Percentiles rank a stretch among this genome's conserved stretches.
Evolutionary conservation across 2,113 vertebrate species (phyloP).

Genomic region (Gulo gulo): DNA sequence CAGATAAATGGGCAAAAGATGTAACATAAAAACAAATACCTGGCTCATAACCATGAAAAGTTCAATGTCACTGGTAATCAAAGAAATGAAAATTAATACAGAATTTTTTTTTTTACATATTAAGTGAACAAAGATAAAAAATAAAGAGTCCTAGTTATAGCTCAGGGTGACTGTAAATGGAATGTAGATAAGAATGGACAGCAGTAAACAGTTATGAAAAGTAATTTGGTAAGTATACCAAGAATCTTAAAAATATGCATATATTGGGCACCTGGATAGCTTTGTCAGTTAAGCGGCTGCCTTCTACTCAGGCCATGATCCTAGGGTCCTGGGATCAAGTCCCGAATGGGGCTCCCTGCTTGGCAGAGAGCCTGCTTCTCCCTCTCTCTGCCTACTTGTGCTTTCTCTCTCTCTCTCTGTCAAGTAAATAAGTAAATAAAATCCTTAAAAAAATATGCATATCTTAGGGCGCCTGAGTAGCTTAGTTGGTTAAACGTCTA

Average conservation of each 20-base stretch:
- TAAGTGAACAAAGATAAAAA: slow-evolving; percentile 35
- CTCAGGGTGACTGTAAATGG: neutral
- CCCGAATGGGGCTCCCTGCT: neutral
- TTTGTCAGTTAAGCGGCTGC: neutral
- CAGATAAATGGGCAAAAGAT: neutral
- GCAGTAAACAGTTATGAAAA: neutral
- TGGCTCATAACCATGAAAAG: neutral
- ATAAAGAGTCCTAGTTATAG: neutral
- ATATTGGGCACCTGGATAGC: neutral
- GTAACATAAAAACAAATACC: neutral
- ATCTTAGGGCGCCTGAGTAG: neutral
- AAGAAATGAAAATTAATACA: neutral
- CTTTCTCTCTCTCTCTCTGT: neutral
- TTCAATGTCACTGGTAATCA: neutral
- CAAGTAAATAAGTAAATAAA: neutral
- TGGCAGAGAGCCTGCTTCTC: neutral
- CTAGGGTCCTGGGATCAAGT: neutral
- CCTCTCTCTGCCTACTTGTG: neutral
- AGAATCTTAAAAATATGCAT: slow-evolving; percentile 2
- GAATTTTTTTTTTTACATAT: slow-evolving; percentile 6
- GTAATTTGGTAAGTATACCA: slow-evolving; percentile 11
- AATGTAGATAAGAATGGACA: neutral
- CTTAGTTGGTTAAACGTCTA: neutral
- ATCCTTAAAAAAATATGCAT: neutral
- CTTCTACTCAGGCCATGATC: neutral